Evolutionary conservation across 2,797 vertebrate species (phyloP).

Genomic region (Sebastiscus tertius): DNA sequence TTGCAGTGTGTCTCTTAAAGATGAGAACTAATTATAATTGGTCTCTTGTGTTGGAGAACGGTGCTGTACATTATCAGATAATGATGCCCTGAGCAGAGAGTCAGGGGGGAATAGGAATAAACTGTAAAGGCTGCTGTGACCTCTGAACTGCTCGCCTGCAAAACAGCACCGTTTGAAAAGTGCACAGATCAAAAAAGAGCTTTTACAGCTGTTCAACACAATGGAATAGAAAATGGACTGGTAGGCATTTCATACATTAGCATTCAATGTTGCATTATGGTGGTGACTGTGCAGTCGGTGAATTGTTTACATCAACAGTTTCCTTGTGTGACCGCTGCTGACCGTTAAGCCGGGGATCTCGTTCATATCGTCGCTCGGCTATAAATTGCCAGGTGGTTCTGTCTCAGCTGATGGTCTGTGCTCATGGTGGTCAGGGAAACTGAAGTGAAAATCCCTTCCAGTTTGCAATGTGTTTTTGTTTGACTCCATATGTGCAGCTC

Average conservation of each 20-base stretch:
- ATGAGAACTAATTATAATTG: slow-evolving; percentile 32
- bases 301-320: slow-evolving; percentile 40
- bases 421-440: background rate
- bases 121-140: slow-evolving; percentile 15
- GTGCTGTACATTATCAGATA: slow-evolving; percentile 3
- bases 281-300: slow-evolving; percentile 22
- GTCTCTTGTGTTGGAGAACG: slow-evolving; percentile 9
- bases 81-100: slow-evolving; percentile 8
- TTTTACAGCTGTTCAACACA: background rate
- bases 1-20: background rate
- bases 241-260: slow-evolving; percentile 2
- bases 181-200: background rate
- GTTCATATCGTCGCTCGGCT: background rate
- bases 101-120: background rate
- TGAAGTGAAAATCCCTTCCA: background rate
- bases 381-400: background rate
- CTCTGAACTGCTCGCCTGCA: slow-evolving; percentile 16
- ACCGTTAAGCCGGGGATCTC: background rate
- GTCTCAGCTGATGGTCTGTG: background rate
- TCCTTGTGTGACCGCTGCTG: background rate
- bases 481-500: slow-evolving; percentile 20
- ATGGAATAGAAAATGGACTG: slow-evolving; percentile 1
- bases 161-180: background rate
- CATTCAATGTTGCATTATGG: slow-evolving; percentile 12
- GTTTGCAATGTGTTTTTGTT: background rate